These are phyloP conservation scores for Anorthoa munda DNA, from an alignment of 2,888 invertebrate genomes.

Conservation along the genomic window DNA sequence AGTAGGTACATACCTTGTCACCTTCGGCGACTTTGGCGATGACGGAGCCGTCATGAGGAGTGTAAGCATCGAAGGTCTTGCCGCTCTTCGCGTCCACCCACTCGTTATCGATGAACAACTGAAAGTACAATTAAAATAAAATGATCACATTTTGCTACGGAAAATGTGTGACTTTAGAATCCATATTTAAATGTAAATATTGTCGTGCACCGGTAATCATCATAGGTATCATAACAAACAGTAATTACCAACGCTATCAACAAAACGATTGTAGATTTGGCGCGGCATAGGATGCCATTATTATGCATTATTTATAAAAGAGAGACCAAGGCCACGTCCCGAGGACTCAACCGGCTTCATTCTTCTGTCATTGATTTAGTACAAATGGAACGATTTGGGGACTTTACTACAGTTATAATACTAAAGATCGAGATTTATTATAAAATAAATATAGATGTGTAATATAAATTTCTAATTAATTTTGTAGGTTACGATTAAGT, in stretches of 20 bases:
- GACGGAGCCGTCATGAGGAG: conserved; percentile 94
- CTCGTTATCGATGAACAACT: conserved; percentile 84
- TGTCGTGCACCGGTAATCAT: not conserved
- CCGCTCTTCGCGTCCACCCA: conserved; percentile 94
- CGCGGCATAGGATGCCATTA: conserved; percentile 6
- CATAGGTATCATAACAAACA: not conserved
- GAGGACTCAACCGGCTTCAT: conserved; percentile 1
- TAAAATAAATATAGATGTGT: too few species aligned
- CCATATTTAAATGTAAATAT: too few species aligned
- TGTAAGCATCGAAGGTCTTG: conserved; percentile 95
- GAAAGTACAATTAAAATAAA: conserved; percentile 8
- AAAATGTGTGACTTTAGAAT: too few species aligned
- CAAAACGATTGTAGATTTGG: not conserved
- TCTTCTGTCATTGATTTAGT: not conserved
- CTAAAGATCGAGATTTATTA: too few species aligned
- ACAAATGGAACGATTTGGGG: not conserved
- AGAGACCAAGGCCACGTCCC: conserved; percentile 1
- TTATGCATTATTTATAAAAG: not conserved
- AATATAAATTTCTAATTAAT: too few species aligned
- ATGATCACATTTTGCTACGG: too few species aligned
- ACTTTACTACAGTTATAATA: too few species aligned
- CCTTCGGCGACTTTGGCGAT: conserved; percentile 95
- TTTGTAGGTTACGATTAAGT: too few species aligned
- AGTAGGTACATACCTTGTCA: conserved; percentile 91
- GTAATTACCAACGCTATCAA: not conserved